Evolutionary conservation across 2,797 vertebrate species (phyloP).

Genomic region (Percopsis omiscomaycus): DNA sequence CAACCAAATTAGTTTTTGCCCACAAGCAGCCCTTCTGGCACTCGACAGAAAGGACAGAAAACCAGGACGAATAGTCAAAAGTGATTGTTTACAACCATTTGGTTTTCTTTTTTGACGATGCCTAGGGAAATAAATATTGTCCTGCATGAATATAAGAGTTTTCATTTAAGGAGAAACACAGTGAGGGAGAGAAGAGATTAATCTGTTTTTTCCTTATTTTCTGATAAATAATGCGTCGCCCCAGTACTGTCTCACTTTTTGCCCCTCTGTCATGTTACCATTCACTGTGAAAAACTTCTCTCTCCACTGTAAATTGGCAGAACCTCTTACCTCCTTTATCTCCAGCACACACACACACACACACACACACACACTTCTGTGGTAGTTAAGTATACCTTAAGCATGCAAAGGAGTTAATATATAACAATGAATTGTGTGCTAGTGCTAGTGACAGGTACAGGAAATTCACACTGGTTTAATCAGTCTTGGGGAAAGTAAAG

Average conservation of each 20-base stretch:
- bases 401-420: slow-evolving; percentile 46
- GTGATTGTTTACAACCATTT: slow-evolving; percentile 47
- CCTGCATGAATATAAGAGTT: slow-evolving; percentile 24
- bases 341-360: slow-evolving; percentile 26
- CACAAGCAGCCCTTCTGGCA: slow-evolving; percentile 11
- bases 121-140: slow-evolving; percentile 57
- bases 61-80: slow-evolving; percentile 36
- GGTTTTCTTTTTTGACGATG: slow-evolving; percentile 14
- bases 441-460: slow-evolving; percentile 27
- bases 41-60: slow-evolving; percentile 34
- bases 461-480: slow-evolving; percentile 19
- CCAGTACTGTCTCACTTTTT: slow-evolving; percentile 28
- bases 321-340: slow-evolving; percentile 51
- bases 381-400: slow-evolving; percentile 26
- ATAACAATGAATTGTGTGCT: not conserved
- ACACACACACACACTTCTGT: slow-evolving; percentile 6
- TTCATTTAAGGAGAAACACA: slow-evolving; percentile 36
- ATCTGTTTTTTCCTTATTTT: slow-evolving; percentile 37
- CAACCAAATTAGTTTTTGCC: slow-evolving; percentile 46
- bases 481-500: slow-evolving; percentile 13
- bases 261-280: not conserved
- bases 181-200: slow-evolving; percentile 20
- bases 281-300: slow-evolving; percentile 40
- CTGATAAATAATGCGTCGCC: slow-evolving; percentile 59
- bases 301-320: slow-evolving; percentile 56